These are phyloP conservation scores for Bombus superbus DNA, from an alignment of 1,140 invertebrate species.

Conservation along the genomic window DNA sequence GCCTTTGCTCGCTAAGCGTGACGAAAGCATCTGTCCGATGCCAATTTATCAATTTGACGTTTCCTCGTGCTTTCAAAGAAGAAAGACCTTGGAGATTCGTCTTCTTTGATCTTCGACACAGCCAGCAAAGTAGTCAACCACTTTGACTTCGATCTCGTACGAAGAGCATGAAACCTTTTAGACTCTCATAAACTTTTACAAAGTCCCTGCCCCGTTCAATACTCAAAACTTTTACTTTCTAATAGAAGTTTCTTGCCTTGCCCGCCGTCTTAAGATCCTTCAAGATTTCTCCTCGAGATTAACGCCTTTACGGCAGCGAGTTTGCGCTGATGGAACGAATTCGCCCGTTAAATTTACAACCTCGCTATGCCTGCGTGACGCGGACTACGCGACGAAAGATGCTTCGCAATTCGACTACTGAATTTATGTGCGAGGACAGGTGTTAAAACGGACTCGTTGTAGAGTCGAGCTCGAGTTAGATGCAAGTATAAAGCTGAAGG, in stretches of 20 bases:
- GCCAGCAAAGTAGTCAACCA: background rate
- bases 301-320: no score
- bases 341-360: no score
- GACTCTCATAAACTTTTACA: background rate
- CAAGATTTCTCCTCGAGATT: background rate
- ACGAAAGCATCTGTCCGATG: background rate
- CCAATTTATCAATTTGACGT: background rate
- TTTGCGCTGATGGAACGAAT: no score
- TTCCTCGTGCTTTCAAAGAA: background rate
- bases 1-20: background rate
- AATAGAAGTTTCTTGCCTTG: no score
- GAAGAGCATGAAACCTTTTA: no score
- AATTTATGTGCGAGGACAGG: background rate
- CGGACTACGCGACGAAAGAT: no score
- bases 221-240: background rate
- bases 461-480: background rate
- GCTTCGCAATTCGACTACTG: no score
- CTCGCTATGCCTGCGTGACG: no score
- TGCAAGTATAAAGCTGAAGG: background rate
- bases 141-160: background rate
- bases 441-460: background rate
- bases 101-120: background rate
- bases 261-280: background rate
- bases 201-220: background rate
- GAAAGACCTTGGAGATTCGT: background rate